These are phyloP conservation scores for Cephus cinctus DNA, from an alignment of 1,140 invertebrate genomes.

Conservation along the genomic window DNA sequence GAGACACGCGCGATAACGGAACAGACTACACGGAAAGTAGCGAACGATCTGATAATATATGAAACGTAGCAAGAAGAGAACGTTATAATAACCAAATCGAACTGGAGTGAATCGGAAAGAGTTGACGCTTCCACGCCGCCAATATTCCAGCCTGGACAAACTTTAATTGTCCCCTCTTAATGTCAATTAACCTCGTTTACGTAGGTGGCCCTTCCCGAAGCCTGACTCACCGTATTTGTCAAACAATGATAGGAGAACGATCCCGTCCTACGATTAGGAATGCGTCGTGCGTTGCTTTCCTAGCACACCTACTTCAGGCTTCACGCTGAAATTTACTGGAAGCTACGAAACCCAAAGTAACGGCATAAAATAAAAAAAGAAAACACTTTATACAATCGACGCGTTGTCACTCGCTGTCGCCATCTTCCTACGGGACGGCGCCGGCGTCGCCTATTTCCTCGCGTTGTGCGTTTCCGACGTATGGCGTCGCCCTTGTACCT, in stretches of 20 bases:
- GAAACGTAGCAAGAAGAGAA: too few species aligned
- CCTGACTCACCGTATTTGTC: conserved; percentile 15
- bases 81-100: conserved; percentile 25
- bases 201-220: conserved; percentile 5
- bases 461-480: conserved; percentile 15
- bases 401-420: conserved; percentile 47
- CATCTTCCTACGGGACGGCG: conserved; percentile 35
- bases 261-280: background rate
- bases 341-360: conserved; percentile 32
- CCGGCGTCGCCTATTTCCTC: conserved; percentile 5
- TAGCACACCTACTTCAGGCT: background rate
- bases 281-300: background rate
- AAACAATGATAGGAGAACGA: background rate
- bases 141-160: conserved; percentile 1
- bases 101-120: conserved; percentile 25
- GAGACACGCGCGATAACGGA: too few species aligned
- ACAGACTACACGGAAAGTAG: too few species aligned
- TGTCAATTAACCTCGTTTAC: conserved; percentile 37
- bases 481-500: conserved; percentile 11
- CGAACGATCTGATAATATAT: too few species aligned
- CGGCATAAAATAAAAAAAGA: conserved; percentile 36
- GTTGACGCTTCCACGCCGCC: conserved; percentile 8
- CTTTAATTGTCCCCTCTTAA: conserved; percentile 33
- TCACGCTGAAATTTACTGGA: too few species aligned
- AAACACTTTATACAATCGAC: conserved; percentile 32